These are phyloP conservation scores for Diaphora mendica DNA, from an alignment of 2,888 invertebrate species.

Conservation along the genomic window DNA sequence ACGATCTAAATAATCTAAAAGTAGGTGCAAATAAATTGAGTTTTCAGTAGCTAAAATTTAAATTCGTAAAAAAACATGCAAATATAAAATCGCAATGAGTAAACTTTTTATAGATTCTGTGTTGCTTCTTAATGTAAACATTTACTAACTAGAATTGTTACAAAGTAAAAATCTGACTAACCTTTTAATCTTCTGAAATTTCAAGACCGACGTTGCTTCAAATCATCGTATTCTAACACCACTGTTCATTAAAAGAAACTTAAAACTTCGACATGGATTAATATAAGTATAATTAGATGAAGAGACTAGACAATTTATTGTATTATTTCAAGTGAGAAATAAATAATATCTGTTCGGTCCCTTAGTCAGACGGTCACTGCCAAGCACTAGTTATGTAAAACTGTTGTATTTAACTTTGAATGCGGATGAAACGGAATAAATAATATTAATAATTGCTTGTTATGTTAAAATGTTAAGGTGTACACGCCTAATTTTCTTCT, in stretches of 20 bases:
- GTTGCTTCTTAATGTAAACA: too few species aligned
- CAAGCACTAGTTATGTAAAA: constrained; percentile 14
- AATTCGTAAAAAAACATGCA: not conserved
- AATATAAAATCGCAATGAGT: not conserved
- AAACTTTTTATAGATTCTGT: too few species aligned
- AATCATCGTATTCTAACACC: constrained; percentile 18
- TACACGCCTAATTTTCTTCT: constrained; percentile 26
- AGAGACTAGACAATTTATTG: not conserved
- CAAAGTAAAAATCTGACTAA: constrained; percentile 47
- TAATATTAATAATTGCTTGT: not conserved
- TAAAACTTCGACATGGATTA: not conserved
- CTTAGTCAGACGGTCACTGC: constrained; percentile 27
- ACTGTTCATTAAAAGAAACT: not conserved
- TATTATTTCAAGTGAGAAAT: not conserved
- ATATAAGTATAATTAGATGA: not conserved
- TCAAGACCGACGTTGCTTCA: constrained; percentile 27
- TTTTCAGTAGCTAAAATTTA: too few species aligned
- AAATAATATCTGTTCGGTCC: not conserved
- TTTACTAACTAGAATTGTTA: constrained; percentile 5
- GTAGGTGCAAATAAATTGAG: too few species aligned
- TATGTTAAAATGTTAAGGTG: constrained; percentile 10
- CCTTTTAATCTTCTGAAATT: constrained; percentile 58
- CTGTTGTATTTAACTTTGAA: constrained; percentile 13
- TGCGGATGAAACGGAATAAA: constrained; percentile 6
- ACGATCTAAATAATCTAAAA: too few species aligned